Evolutionary conservation across 1,140 invertebrate genomes (phyloP), one percentile per base, ranked within the genome.

Genomic region (Asbolus verrucosus): DNA sequence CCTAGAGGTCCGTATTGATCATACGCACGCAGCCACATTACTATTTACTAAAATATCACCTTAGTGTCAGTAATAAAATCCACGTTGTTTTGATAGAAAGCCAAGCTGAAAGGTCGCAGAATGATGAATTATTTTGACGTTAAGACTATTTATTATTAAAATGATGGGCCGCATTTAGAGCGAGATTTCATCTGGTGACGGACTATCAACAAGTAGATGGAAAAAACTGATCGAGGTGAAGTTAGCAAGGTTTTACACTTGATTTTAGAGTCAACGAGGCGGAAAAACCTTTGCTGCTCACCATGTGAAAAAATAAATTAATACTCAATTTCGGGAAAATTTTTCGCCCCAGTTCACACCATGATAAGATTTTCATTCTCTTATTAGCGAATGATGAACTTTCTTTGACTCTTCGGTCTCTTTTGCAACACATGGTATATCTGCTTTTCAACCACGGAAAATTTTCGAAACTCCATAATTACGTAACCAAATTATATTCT

Each of bases 1-100:
- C 61, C 36, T 21, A 19, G 61, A 41, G 33, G 41, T 63, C 36
- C 13, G 61, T 63, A 63, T 63, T 63, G 61, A 63, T 63, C 61
- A 63, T 63, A 63, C 61, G 39, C 61, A 54, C 46, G 46, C 21
- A 54, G 46, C 46, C 46, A 27, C 24, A 54, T 54, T 54, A 54
- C 46, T 54, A 54, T 54, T 54, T 54, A 54, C 46, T 54, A 54
- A 54, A 54, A 54, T 54, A 54, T 54, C 21, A 54, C 46, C 46
- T 54, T 54, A 54, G 46, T 54, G 46, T n/a, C 14, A 11, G 46
- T 54, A 24, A 54, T 54, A 27, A 54, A 54, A 54, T 54, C 27
- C 46, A 54, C 15, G 27, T 54, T 54, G 21, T 54, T 50, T 50
- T 18, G 1, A n/a, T 13, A 21, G 9, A 54, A 21, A 19, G 16